A percentile compares a stretch with the other conserved stretches of the same genome.
Evolutionary conservation across 2,113 vertebrate genomes (phyloP).

Genomic region (Ardeotis arabs): DNA sequence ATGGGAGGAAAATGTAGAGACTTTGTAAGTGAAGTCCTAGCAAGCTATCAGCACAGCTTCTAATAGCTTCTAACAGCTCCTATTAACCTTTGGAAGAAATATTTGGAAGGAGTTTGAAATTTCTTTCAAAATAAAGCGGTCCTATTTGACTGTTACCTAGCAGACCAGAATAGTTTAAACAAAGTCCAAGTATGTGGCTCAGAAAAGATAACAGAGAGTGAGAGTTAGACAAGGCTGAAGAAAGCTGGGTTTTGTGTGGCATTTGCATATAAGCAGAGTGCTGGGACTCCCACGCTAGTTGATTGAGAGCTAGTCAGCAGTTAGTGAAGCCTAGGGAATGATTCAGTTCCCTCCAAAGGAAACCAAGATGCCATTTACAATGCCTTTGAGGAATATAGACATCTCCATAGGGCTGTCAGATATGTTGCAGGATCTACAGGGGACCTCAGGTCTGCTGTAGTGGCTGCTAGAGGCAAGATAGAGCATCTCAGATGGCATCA

Average conservation of each 20-base stretch:
- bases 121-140: not conserved
- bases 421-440: not conserved
- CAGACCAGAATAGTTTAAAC: not conserved
- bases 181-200: not conserved
- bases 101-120: not conserved
- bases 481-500: not conserved
- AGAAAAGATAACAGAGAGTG: not conserved
- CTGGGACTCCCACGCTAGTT: not conserved
- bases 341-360: not conserved
- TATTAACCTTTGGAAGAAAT: not conserved
- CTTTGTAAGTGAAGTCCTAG: not conserved
- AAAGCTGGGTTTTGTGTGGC: not conserved
- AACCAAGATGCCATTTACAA: not conserved
- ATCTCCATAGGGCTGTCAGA: not conserved
- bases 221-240: not conserved
- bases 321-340: not conserved
- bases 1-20: not conserved
- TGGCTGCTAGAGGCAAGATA: not conserved
- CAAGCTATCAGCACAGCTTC: not conserved
- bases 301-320: not conserved
- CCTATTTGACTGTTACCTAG: not conserved
- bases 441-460: not conserved
- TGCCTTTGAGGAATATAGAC: not conserved
- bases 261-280: not conserved
- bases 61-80: not conserved